A percentile compares a stretch with the other conserved stretches of the same genome.
Conservation (phyloP, 1,140 invertebrate species). For the Apis florea region DNA sequence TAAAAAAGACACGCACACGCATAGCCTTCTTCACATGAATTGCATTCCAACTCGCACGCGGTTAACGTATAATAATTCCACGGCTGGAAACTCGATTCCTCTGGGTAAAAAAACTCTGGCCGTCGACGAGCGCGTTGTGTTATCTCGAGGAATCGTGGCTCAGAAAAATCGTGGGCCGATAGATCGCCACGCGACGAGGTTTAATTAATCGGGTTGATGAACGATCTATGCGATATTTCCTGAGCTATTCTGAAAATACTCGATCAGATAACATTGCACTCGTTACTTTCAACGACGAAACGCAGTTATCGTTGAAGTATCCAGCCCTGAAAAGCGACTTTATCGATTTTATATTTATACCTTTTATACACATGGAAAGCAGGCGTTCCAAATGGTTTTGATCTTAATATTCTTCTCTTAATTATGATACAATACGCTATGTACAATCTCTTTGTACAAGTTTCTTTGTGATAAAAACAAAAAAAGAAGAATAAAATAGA, state of each 20-base stretch:
- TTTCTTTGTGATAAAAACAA: neutral
- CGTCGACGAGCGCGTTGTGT: neutral
- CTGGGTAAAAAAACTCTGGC: constrained; percentile 31
- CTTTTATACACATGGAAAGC: constrained; percentile 37
- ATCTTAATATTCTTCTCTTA: neutral
- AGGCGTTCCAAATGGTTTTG: neutral
- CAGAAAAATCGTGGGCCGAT: neutral
- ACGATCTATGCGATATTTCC: neutral
- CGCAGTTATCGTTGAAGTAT: neutral
- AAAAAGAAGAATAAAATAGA: neutral
- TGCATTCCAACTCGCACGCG: neutral
- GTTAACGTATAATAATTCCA: neutral
- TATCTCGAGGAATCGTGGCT: constrained; percentile 20
- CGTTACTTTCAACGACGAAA: constrained; percentile 6
- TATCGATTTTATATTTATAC: neutral
- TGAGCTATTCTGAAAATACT: neutral
- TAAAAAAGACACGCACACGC: constrained; percentile 46
- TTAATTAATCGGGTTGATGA: neutral
- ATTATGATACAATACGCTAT: constrained; percentile 47
- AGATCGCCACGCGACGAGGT: neutral
- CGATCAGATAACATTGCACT: neutral
- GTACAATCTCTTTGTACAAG: constrained; percentile 52
- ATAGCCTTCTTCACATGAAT: neutral
- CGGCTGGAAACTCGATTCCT: neutral
- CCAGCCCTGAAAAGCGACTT: neutral